These are phyloP conservation scores for Drosophila paracracens DNA, from an alignment of 2,888 invertebrate genomes.

Conservation along the genomic window DNA sequence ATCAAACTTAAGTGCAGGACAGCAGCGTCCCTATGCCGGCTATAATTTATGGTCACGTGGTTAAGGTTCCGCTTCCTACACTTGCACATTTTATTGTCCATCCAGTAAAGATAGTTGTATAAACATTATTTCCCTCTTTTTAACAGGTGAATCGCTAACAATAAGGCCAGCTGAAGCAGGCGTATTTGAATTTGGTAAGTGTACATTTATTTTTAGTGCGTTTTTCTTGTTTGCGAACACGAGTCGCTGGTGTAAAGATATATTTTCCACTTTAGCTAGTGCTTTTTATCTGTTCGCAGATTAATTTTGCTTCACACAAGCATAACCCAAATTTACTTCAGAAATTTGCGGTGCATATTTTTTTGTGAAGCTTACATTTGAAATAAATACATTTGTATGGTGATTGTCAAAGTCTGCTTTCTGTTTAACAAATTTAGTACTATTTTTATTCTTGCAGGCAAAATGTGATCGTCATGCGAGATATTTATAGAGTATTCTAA, in stretches of 20 bases:
- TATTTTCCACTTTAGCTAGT: constrained; percentile 78
- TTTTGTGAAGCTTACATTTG: constrained; percentile 67
- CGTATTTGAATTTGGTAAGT: constrained; percentile 48
- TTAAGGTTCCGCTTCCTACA: constrained; percentile 1
- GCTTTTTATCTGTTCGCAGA: constrained; percentile 83
- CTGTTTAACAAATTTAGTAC: neutral
- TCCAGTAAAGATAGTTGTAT: neutral
- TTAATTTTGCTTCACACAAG: constrained; percentile 78
- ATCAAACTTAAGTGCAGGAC: constrained; percentile 46
- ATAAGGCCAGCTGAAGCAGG: neutral
- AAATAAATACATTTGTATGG: neutral
- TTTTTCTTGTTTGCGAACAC: constrained; percentile 57
- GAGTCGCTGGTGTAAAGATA: constrained; percentile 83
- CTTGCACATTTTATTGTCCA: constrained; percentile 8
- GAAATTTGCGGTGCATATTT: constrained; percentile 83
- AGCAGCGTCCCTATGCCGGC: constrained; percentile 25
- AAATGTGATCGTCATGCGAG: neutral
- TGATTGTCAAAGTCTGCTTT: neutral
- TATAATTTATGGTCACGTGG: constrained; percentile 52
- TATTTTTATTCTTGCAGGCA: constrained; percentile 31
- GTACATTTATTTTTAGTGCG: neutral
- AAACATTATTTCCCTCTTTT: neutral
- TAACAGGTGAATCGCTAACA: constrained; percentile 50
- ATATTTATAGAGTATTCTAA: neutral
- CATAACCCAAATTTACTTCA: constrained; percentile 81